Base-by-base conservation (phyloP, 2,888 invertebrate genomes). In the Synanthedon vespiformis region DNA sequence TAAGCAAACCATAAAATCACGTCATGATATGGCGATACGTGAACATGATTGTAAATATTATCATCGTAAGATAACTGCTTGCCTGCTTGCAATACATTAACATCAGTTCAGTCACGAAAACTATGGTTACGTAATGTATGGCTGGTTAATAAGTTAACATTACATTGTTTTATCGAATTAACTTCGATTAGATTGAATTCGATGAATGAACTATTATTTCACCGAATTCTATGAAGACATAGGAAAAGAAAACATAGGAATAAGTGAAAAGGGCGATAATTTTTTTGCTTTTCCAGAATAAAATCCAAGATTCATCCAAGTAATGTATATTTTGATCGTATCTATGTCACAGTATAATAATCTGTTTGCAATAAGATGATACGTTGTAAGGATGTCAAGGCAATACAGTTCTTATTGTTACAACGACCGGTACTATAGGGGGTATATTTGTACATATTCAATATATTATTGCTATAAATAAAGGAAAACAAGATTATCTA, bases 351-450 rank as follows among this genome's bases (percentile, higher is more conserved):
- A 44, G 44, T 13, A n/a, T 44, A 44, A 44, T 44, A 44, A 44
- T 44, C 44, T 13, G 44, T 11, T 44, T 34, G 14, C 53, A 60
- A 58, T 54, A 56, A 63, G 69, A 71, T 65, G 69, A 68, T 60
- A 64, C 65, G 62, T 56, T 51, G 60, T 60, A 76, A 74, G 62
- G 61, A 64, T 79, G 80, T 74, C 80, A 79, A 79, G 79, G 77
- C 63, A 58, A 72, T 61, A 72, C 69, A 63, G 64, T 65, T 68
- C 65, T 68, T 62, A 70, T 70, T 67, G 67, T 16, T 48, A 14
- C 14, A n/a, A 8, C 44, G 44, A 44, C 14, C 6, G 34, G 34
- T 34, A 34, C 34, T 10, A 10, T 34, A 34, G 34, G 10, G 34
- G 34, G 34, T 34, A 34, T 34, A 34, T 34, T 34, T 34, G 34